Conservation (phyloP, 2,113 vertebrate species). For the Piaya cayana region DNA sequence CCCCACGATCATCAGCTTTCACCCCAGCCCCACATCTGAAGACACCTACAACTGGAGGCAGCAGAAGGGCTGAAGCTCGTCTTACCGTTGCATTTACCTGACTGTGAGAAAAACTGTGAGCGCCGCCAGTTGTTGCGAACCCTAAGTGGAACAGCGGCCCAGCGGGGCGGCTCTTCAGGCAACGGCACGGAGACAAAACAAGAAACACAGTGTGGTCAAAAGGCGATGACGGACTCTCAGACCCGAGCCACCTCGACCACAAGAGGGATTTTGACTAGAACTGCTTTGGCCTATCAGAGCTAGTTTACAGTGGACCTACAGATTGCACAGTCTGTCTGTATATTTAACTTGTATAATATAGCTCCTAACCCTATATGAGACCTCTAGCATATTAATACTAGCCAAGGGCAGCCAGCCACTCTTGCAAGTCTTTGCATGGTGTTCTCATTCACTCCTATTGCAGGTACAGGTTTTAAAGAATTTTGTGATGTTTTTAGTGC, state of each 20-base stretch:
- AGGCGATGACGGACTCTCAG: background rate
- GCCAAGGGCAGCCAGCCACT: background rate
- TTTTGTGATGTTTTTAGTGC: background rate
- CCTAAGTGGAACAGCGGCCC: slow-evolving; percentile 79
- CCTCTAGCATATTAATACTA: background rate
- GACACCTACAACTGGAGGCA: background rate
- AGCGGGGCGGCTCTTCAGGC: slow-evolving; percentile 71
- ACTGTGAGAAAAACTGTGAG: slow-evolving; percentile 88
- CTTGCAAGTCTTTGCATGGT: background rate
- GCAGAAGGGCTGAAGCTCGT: slow-evolving; percentile 28
- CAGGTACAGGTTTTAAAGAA: background rate
- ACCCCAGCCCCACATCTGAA: background rate
- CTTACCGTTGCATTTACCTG: slow-evolving; percentile 84
- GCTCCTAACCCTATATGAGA: background rate
- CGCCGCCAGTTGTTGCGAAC: slow-evolving; percentile 89
- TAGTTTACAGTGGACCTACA: background rate
- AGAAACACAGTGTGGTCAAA: slow-evolving; percentile 55
- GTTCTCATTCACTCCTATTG: background rate
- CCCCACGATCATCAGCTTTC: background rate
- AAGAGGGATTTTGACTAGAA: background rate
- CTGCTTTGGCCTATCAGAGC: fast-evolving
- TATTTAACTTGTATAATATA: too few species aligned
- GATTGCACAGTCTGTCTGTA: fast-evolving
- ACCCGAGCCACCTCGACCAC: background rate
- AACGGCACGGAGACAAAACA: slow-evolving; percentile 70